Conservation (phyloP, 2,113 vertebrate genomes). For the Terrapene triunguis region DNA sequence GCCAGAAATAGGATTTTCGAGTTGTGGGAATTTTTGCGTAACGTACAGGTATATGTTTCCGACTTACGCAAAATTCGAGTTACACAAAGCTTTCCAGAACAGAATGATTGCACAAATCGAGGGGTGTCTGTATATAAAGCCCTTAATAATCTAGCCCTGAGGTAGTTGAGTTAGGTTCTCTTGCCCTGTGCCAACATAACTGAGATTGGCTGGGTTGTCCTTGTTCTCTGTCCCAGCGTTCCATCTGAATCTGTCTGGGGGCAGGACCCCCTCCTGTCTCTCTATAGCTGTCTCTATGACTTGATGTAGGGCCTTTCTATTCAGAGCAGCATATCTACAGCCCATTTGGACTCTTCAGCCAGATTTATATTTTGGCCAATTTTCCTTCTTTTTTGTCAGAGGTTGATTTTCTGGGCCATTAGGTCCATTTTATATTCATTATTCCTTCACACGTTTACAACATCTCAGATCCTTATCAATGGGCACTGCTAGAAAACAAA, state of each 20-base stretch:
- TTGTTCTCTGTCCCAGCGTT: not conserved
- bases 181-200: not conserved
- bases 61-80: too few species aligned
- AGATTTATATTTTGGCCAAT: not conserved
- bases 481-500: not conserved
- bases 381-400: not conserved
- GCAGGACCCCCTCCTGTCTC: not conserved
- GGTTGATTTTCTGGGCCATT: not conserved
- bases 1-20: too few species aligned
- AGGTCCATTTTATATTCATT: not conserved
- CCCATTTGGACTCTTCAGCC: not conserved
- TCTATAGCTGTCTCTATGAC: not conserved
- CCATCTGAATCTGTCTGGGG: not conserved
- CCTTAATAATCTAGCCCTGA: not conserved
- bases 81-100: too few species aligned
- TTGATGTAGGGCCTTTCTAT: not conserved
- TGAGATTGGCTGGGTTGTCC: not conserved
- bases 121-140: not conserved
- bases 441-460: not conserved
- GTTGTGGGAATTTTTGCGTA: too few species aligned
- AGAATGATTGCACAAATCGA: too few species aligned
- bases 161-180: not conserved
- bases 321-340: not conserved
- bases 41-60: too few species aligned
- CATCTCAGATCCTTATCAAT: not conserved